Percentiles rank a stretch among this genome's conserved stretches.
Conservation (phyloP, 2,113 vertebrate species). For the Syngnathoides biaculeatus region DNA sequence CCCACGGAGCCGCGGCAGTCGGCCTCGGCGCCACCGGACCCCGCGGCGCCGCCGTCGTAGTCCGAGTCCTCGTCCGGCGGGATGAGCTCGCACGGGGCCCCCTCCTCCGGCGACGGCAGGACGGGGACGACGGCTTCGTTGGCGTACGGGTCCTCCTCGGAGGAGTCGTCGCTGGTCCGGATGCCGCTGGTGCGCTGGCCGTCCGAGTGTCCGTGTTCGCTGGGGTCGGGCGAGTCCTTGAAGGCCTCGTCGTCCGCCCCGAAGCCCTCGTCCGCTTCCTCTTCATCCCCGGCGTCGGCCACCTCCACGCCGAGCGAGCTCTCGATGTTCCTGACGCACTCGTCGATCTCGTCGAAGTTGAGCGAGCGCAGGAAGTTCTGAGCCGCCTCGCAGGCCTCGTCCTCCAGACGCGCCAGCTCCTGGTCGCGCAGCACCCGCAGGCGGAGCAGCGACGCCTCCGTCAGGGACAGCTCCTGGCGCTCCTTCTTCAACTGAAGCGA, state of each 20-base stretch:
- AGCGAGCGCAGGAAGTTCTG: constrained; percentile 94
- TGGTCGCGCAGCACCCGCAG: constrained; percentile 87
- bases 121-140: constrained; percentile 80
- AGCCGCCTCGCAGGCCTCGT: constrained; percentile 90
- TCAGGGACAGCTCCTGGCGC: constrained; percentile 88
- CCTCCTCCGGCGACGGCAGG: constrained; percentile 64
- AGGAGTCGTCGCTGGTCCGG: constrained; percentile 93
- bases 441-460: constrained; percentile 82
- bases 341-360: constrained; percentile 96
- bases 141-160: constrained; percentile 95
- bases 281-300: constrained; percentile 80
- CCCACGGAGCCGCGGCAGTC: constrained; percentile 88
- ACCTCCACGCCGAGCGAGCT: constrained; percentile 72
- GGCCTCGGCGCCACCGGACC: constrained; percentile 83
- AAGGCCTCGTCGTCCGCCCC: constrained; percentile 91
- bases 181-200: constrained; percentile 94
- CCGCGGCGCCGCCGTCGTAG: constrained; percentile 84
- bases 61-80: constrained; percentile 86
- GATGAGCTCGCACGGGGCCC: constrained; percentile 77
- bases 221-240: constrained; percentile 95
- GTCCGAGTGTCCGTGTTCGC: constrained; percentile 92
- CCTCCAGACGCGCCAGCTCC: constrained; percentile 86
- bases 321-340: constrained; percentile 92
- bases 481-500: constrained; percentile 89
- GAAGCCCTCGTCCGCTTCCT: constrained; percentile 93